Evolutionary conservation across 2,888 invertebrate species (phyloP), one percentile per base, ranked within the genome.

Genomic region (Drosophila suboccidentalis): DNA sequence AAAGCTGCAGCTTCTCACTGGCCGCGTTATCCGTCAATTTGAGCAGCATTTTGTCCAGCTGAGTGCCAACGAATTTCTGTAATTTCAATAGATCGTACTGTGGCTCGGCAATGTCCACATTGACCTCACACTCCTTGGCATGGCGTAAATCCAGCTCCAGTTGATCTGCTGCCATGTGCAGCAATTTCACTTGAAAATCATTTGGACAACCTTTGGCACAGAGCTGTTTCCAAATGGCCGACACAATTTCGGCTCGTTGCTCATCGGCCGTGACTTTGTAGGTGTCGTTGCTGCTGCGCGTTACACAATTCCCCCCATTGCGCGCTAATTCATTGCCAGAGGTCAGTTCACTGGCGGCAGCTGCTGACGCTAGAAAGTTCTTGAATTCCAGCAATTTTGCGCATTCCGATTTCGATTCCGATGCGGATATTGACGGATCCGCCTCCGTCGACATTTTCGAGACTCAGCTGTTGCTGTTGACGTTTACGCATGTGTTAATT

Each of bases 211-310:
- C 73, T 26, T 80, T 76, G 9, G 60, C 38, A 1, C 22, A 44
- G 4, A 91, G 53, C 34, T 82, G 78, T n/a, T 83, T 85, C 91
- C 91, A 91, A 65, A 90, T 63, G 29, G 81, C 60, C 4, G 77
- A 53, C 22, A 85, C 38, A 9, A 91, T 61, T 66, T 91, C 91
- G 0, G 89, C 90, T 13, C 75, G 71, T 6, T 75, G 64, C 54
- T 91, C 91, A 2, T 84, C 73, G 8, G 41, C 22, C 19, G 69
- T 76, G 13, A 91, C 85, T n/a, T 79, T 78, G 65, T 91, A 91
- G 17, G 91, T 90, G 51, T 91, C 92, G 22, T 71, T 90, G 63
- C 75, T 89, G 39, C 69, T 82, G 9, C 92, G 90, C 39, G 92
- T 91, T 71, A 91, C 77, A 76, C 91, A 89, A 70, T 62, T 71